A percentile compares a stretch with the other conserved stretches of the same genome.
Conservation (phyloP, 2,888 invertebrate genomes). For the Cybosia mesomella region DNA sequence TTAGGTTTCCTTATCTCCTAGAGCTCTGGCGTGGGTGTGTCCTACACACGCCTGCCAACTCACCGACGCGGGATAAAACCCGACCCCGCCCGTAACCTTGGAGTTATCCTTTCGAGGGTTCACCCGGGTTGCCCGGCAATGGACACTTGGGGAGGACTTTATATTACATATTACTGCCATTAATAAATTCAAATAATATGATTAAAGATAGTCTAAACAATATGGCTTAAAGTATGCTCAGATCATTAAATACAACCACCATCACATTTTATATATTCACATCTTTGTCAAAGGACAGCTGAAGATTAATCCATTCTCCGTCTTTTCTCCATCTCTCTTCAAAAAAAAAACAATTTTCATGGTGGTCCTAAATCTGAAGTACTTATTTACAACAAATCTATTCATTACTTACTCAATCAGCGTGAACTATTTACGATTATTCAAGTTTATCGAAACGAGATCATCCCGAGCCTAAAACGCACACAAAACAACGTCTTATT, state of each 20-base stretch:
- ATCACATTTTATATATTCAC: slow-evolving; percentile 28
- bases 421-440: slow-evolving; percentile 74
- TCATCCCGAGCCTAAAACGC: slow-evolving; percentile 67
- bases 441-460: slow-evolving; percentile 71
- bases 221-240: too few relatives aligned
- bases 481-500: slow-evolving; percentile 76
- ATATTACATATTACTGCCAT: too few relatives aligned
- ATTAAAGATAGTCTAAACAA: too few relatives aligned
- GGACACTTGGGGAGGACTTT: too few relatives aligned
- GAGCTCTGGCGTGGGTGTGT: too few relatives aligned
- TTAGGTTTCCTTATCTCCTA: too few relatives aligned
- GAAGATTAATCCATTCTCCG: slow-evolving; percentile 15
- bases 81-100: too few relatives aligned
- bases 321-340: background rate
- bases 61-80: too few relatives aligned
- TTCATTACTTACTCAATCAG: slow-evolving; percentile 57
- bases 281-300: slow-evolving; percentile 30
- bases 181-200: too few relatives aligned
- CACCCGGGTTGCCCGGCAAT: too few relatives aligned
- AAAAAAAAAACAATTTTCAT: slow-evolving; percentile 36
- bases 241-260: slow-evolving; percentile 23
- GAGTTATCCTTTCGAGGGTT: too few relatives aligned
- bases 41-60: too few relatives aligned
- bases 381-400: slow-evolving; percentile 67
- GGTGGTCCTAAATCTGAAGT: slow-evolving; percentile 66